These are phyloP conservation scores for Spinus pinus DNA, from an alignment of 2,797 vertebrate species.

Conservation along the genomic window DNA sequence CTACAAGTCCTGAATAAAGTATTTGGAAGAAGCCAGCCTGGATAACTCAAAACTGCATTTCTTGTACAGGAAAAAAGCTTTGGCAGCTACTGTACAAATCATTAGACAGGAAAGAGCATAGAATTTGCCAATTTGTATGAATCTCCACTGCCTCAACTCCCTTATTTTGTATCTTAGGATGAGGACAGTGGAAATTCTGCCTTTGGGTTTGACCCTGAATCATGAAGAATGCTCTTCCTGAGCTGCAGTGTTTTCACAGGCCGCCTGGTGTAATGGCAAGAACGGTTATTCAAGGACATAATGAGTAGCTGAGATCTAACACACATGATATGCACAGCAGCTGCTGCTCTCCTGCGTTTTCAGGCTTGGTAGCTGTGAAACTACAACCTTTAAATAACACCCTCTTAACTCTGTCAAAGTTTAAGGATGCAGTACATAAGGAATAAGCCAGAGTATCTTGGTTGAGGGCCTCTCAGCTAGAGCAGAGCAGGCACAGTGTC, in stretches of 20 bases:
- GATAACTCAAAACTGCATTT: neutral
- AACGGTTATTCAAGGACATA: neutral
- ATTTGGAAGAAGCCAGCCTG: neutral
- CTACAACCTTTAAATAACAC: neutral
- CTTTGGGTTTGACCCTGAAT: neutral
- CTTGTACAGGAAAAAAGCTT: neutral
- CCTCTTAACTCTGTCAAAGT: neutral
- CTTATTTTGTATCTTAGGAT: neutral
- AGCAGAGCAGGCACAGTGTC: neutral
- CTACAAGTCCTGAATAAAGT: neutral
- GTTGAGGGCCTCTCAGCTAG: neutral
- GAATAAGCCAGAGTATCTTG: neutral
- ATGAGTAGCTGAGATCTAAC: neutral
- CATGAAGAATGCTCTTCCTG: neutral
- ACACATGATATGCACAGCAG: neutral
- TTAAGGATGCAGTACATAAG: accelerated
- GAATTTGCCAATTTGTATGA: neutral
- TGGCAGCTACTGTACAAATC: neutral
- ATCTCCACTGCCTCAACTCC: neutral
- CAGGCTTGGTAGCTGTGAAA: neutral
- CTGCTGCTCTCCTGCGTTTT: neutral
- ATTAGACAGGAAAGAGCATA: neutral
- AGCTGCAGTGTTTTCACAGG: constrained; percentile 12
- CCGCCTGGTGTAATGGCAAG: constrained; percentile 7
- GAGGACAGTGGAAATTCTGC: neutral